Conservation (phyloP, 2,113 vertebrate species). For the Helogale parvula region DNA sequence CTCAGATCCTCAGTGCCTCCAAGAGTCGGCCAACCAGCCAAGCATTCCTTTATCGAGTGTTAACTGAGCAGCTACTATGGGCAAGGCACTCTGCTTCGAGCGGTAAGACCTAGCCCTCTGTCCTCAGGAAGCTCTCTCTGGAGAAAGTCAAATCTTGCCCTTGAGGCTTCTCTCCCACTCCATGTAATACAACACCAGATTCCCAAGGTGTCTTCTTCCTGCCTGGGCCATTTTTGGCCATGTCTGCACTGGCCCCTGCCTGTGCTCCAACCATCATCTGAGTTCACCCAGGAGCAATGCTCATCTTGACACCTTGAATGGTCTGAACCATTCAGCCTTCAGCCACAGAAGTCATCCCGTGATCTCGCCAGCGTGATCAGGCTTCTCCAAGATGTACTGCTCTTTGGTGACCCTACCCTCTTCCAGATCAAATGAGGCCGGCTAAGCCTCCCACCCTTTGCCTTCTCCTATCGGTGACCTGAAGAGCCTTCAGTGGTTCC, state of each 20-base stretch:
- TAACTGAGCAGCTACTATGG: neutral
- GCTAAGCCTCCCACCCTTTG: fast-evolving
- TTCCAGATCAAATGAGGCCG: neutral
- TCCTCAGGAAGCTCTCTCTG: neutral
- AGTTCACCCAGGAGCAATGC: neutral
- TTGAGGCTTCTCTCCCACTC: neutral
- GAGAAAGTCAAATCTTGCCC: neutral
- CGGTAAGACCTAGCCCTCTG: neutral
- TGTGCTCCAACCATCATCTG: neutral
- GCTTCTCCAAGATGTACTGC: neutral
- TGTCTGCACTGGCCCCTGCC: neutral
- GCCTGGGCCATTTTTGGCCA: neutral
- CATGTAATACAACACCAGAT: neutral
- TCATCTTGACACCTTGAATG: neutral
- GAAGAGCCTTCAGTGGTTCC: neutral
- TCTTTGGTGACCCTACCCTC: neutral
- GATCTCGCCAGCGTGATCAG: neutral
- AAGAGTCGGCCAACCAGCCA: neutral
- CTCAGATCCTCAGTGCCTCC: neutral
- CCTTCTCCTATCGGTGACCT: neutral
- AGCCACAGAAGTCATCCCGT: neutral
- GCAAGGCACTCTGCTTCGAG: neutral
- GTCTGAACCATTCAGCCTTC: neutral
- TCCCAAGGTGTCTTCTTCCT: neutral
- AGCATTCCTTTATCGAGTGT: too few relatives aligned